These are phyloP conservation scores for Listronotus bonariensis DNA, from an alignment of 1,140 invertebrate genomes.

Conservation along the genomic window DNA sequence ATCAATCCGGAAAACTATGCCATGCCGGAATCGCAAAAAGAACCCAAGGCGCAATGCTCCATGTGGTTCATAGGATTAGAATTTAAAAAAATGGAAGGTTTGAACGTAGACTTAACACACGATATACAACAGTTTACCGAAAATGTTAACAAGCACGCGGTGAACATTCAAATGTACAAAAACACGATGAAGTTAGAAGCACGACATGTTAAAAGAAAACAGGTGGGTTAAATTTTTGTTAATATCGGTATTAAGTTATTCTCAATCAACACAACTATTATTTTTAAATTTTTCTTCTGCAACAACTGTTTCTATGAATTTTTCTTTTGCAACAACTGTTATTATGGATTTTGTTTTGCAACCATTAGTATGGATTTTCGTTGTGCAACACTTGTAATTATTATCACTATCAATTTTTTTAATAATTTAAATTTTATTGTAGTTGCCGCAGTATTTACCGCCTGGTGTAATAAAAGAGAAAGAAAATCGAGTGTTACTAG, in stretches of 20 bases:
- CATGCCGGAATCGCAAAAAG: constrained; percentile 55
- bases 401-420: too few relatives aligned
- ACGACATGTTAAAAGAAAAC: constrained; percentile 73
- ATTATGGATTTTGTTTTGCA: too few relatives aligned
- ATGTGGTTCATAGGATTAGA: constrained; percentile 98
- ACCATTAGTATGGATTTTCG: too few relatives aligned
- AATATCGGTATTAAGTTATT: too few relatives aligned
- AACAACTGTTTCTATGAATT: background rate
- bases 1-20: constrained; percentile 90
- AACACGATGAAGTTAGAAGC: constrained; percentile 91
- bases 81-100: constrained; percentile 83
- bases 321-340: too few relatives aligned
- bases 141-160: constrained; percentile 66
- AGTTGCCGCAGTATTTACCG: constrained; percentile 69
- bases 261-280: too few relatives aligned
- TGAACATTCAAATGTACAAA: constrained; percentile 79
- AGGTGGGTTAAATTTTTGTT: constrained; percentile 57
- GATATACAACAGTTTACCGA: constrained; percentile 91
- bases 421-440: constrained; percentile 7
- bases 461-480: constrained; percentile 69
- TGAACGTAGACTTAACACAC: constrained; percentile 91
- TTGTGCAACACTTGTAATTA: too few relatives aligned
- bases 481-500: constrained; percentile 61
- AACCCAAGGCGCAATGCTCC: constrained; percentile 61
- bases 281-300: background rate